A percentile compares a stretch with the other conserved stretches of the same genome.
phyloP scores from a whole-genome alignment of 2,888 invertebrate genomes.

The Sminthurides aquaticus region DNA sequence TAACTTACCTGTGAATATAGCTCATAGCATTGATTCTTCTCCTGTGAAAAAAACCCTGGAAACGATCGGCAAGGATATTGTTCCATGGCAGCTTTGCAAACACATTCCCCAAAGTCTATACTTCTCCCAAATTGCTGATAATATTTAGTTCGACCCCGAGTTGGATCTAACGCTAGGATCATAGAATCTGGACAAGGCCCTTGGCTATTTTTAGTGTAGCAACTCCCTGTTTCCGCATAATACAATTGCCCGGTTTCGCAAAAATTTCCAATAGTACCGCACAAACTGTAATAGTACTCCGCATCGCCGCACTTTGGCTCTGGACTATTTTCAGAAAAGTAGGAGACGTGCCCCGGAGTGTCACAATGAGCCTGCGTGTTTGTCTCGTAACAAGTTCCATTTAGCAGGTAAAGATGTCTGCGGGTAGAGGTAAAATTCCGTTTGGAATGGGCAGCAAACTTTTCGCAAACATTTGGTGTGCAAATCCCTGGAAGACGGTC shows the following conservation, averaged over 20 bases:
- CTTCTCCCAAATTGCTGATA: neutral
- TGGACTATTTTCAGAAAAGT: neutral
- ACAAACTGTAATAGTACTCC: neutral
- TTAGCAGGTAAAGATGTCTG: neutral
- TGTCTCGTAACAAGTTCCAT: neutral
- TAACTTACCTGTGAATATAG: neutral
- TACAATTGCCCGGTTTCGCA: neutral
- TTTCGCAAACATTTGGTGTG: neutral
- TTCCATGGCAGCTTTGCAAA: neutral
- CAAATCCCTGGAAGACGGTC: neutral
- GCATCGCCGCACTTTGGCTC: neutral
- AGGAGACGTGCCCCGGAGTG: neutral
- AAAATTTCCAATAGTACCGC: neutral
- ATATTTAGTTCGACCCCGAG: neutral
- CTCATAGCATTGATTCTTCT: neutral
- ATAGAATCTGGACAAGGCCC: neutral
- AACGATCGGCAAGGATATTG: neutral
- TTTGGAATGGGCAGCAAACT: neutral
- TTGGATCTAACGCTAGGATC: neutral
- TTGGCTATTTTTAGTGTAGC: neutral
- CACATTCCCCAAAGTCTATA: neutral
- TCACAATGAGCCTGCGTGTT: neutral
- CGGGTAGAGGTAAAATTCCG: neutral
- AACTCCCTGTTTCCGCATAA: neutral
- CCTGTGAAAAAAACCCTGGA: neutral